phyloP scores from a whole-genome alignment of 2,113 vertebrate species.

The Potamarius usumacintae region DNA sequence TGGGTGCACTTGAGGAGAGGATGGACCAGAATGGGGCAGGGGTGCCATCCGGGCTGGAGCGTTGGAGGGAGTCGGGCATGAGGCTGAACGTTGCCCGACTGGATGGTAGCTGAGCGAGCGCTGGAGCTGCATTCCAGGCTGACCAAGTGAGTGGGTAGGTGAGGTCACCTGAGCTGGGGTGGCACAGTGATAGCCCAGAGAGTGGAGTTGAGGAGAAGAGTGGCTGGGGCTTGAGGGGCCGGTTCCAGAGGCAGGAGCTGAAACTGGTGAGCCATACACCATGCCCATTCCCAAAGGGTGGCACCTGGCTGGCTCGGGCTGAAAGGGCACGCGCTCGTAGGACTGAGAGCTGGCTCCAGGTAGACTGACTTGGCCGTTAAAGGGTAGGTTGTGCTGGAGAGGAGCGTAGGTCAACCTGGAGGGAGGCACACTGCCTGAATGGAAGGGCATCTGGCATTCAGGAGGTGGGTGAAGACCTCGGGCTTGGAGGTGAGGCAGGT shows the following conservation, averaged over 20 bases:
- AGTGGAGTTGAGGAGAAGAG: conserved; percentile 78
- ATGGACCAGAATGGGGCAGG: conserved; percentile 87
- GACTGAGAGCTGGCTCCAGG: conserved; percentile 78
- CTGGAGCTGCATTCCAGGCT: conserved; percentile 83
- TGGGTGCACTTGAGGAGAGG: conserved; percentile 89
- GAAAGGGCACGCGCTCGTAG: conserved; percentile 86
- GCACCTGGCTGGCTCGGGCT: conserved; percentile 78
- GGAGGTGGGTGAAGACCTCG: conserved; percentile 80
- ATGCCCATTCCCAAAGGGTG: conserved; percentile 82
- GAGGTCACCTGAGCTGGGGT: conserved; percentile 77
- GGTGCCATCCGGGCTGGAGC: conserved; percentile 77
- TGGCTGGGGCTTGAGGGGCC: conserved; percentile 67
- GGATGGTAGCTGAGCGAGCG: conserved; percentile 81
- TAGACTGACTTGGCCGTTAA: conserved; percentile 87
- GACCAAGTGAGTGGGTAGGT: conserved; percentile 76
- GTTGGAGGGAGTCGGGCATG: conserved; percentile 80
- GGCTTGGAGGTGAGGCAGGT: conserved; percentile 85
- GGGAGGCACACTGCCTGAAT: conserved; percentile 77
- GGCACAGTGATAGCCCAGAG: conserved; percentile 81
- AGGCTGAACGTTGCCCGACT: conserved; percentile 79
- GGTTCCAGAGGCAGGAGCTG: conserved; percentile 58
- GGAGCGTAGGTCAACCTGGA: conserved; percentile 83
- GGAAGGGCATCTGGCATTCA: conserved; percentile 88
- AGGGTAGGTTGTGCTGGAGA: conserved; percentile 83
- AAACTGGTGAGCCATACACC: conserved; percentile 83